These are phyloP conservation scores for cat (Felis catus) DNA, from an alignment of 2,113 vertebrate species.

Conservation along the genomic window DNA sequence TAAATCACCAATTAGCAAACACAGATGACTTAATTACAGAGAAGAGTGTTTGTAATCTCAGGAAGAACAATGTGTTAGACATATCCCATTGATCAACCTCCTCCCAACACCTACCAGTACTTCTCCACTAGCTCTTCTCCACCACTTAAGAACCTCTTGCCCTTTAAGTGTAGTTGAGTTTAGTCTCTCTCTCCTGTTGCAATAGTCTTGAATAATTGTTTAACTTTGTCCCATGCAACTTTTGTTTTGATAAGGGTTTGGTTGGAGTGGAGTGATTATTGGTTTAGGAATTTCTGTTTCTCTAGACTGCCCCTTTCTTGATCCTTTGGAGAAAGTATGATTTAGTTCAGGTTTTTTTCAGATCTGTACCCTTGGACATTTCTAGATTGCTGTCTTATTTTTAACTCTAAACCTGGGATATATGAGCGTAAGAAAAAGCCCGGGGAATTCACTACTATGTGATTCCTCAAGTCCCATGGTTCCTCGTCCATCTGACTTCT, in stretches of 20 bases:
- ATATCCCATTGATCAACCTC: not conserved
- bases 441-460: not conserved
- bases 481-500: not conserved
- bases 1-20: not conserved
- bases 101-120: not conserved
- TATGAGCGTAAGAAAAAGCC: not conserved
- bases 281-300: not conserved
- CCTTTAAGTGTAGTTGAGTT: not conserved
- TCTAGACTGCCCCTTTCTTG: not conserved
- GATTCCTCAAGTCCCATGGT: not conserved
- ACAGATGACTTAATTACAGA: not conserved
- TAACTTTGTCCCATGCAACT: not conserved
- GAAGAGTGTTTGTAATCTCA: not conserved
- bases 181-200: not conserved
- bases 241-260: not conserved
- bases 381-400: not conserved
- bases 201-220: not conserved
- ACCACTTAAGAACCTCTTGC: not conserved
- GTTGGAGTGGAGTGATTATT: not conserved
- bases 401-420: not conserved
- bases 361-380: not conserved
- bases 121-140: not conserved
- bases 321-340: not conserved
- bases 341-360: not conserved
- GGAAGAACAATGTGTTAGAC: not conserved